Conservation (phyloP, 2,888 invertebrate genomes). For the Spilarctia lutea region DNA sequence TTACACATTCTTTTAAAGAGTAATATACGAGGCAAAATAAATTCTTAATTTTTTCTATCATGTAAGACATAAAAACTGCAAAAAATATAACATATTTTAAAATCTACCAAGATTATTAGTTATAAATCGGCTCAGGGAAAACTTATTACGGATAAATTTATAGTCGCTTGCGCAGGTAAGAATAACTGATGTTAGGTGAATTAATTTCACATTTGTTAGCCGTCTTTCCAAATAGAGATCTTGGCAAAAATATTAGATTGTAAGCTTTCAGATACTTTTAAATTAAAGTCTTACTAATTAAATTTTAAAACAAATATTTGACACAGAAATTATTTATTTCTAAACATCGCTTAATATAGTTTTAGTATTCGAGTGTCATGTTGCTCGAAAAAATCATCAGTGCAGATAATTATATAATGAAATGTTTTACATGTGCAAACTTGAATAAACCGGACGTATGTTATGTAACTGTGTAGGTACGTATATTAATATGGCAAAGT, state of each 20-base stretch:
- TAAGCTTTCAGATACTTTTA: conserved; percentile 47
- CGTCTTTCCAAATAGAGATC: conserved; percentile 40
- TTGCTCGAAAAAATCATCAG: neutral
- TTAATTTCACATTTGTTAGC: conserved; percentile 56
- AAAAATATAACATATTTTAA: conserved; percentile 10
- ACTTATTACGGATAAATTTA: conserved; percentile 59
- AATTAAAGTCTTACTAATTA: conserved; percentile 40
- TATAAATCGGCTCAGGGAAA: conserved; percentile 56
- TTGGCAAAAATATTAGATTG: conserved; percentile 52
- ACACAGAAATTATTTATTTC: conserved; percentile 10
- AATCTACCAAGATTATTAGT: conserved; percentile 46
- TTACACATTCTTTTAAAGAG: neutral
- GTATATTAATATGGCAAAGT: no score
- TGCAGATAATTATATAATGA: neutral
- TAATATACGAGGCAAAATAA: neutral
- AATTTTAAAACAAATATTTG: conserved; percentile 29
- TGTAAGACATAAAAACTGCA: conserved; percentile 30
- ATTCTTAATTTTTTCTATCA: conserved; percentile 23
- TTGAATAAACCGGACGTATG: neutral
- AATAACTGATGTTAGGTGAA: conserved; percentile 55
- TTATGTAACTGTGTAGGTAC: no score
- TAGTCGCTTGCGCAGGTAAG: conserved; percentile 55
- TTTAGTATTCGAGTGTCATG: no score
- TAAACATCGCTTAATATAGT: neutral
- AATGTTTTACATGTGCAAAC: neutral